Conservation (phyloP, 2,113 vertebrate species). For the Urocolius indicus region DNA sequence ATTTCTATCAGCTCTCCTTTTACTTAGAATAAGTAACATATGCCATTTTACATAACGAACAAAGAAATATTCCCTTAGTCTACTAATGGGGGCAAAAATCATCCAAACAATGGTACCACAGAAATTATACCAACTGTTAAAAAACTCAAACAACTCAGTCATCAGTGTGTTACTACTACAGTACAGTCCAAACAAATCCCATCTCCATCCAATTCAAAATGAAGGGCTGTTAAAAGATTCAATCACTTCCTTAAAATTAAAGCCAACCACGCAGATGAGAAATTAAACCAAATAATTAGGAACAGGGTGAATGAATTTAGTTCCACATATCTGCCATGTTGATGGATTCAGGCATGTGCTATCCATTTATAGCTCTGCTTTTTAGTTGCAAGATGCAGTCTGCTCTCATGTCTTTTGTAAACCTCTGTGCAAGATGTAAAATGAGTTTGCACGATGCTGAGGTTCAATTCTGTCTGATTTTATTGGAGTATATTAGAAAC, state of each 20-base stretch:
- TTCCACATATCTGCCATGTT: neutral
- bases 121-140: neutral
- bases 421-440: neutral
- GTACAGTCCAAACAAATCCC: neutral
- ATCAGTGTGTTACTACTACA: neutral
- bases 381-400: neutral
- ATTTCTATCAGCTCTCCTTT: neutral
- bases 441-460: neutral
- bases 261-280: neutral
- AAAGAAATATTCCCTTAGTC: neutral
- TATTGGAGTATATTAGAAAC: neutral
- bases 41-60: neutral
- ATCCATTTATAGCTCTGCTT: neutral
- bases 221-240: neutral
- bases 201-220: neutral
- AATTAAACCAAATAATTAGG: neutral
- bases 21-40: neutral
- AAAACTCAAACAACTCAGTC: neutral
- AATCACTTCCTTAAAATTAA: neutral
- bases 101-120: neutral
- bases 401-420: accelerated
- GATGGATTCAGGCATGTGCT: neutral
- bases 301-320: neutral
- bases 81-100: neutral
- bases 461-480: neutral